Evolutionary conservation across 2,113 vertebrate genomes (phyloP), one percentile per base, ranked within the genome.

Genomic region (Crotalus viridis): DNA sequence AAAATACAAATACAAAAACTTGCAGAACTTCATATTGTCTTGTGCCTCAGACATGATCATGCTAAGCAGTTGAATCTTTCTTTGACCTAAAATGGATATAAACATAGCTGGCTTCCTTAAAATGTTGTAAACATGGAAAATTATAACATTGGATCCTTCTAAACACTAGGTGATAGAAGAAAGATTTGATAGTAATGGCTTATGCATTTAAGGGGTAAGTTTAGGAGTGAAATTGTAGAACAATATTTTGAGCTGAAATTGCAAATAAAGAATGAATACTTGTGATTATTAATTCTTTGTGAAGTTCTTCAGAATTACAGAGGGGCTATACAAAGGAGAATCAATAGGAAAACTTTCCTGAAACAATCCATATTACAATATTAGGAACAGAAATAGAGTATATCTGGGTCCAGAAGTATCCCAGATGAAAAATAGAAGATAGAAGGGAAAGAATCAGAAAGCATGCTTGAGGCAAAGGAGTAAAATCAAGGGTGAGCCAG

Each of bases 351-450:
- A 46, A 61, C 48, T 48, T 51, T 3, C 51, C 93, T 94, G 92
- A 95, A 93, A 92, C 93, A 95, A 92, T 55, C 51, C 51, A 92
- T 94, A 90, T 61, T 89, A 85, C 86, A 89, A 7, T 88, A 94
- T 93, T 94, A 89, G 94, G 94, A 87, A 87, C 85, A 87, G 15
- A 43, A 90, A 89, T 51, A 33, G 61, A n/a, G 91, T 54, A 56
- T 69, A 61, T 92, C 88, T 64, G 52, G 94, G 91, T 92, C 57
- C 89, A 94, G 90, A 89, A 85, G 90, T 69, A 94, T 61, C 48
- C 89, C 1, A 0, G 28, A 91, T 94, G 52, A 92, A 89, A 94
- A 94, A 92, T 92, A 92, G 90, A 74, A 88, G 92, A 93, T 56
- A 90, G 10, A 87, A 89, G 61, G 74, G 13, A 93, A 90, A 94